Percentiles rank a stretch among this genome's conserved stretches.
phyloP scores from a whole-genome alignment of 2,797 vertebrate genomes.

The Acropternis orthonyx region DNA sequence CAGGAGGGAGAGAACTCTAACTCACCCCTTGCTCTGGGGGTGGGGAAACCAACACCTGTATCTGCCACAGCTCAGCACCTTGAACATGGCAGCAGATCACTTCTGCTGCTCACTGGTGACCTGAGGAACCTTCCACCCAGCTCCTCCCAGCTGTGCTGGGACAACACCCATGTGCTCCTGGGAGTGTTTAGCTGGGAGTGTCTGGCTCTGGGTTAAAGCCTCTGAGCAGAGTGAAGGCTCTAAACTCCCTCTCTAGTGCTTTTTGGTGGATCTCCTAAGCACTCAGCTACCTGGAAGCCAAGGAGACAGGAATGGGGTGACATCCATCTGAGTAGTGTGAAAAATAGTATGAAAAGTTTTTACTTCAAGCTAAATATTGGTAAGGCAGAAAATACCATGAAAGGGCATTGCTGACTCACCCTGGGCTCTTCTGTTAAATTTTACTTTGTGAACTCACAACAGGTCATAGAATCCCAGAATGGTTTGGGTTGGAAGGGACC shows the following conservation, averaged over 20 bases:
- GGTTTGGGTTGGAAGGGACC: background rate
- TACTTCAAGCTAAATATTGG: background rate
- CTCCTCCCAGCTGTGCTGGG: background rate
- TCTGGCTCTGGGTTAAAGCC: background rate
- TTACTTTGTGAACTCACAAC: background rate
- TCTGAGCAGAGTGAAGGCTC: background rate
- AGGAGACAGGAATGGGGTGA: fast-evolving
- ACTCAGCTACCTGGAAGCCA: background rate
- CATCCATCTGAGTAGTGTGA: background rate
- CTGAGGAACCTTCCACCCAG: background rate
- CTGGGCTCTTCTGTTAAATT: background rate
- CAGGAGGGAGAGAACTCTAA: background rate
- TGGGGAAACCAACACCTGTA: background rate
- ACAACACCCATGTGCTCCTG: fast-evolving
- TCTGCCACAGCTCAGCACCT: background rate
- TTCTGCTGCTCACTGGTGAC: background rate
- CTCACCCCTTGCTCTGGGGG: background rate
- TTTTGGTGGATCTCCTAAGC: background rate
- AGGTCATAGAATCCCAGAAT: background rate
- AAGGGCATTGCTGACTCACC: background rate
- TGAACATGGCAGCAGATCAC: background rate
- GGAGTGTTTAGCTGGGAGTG: background rate
- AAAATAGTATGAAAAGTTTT: background rate
- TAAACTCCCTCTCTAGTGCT: background rate
- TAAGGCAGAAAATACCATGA: background rate